Evolutionary conservation across 2,888 invertebrate genomes (phyloP).

Genomic region (Plebejus argus): DNA sequence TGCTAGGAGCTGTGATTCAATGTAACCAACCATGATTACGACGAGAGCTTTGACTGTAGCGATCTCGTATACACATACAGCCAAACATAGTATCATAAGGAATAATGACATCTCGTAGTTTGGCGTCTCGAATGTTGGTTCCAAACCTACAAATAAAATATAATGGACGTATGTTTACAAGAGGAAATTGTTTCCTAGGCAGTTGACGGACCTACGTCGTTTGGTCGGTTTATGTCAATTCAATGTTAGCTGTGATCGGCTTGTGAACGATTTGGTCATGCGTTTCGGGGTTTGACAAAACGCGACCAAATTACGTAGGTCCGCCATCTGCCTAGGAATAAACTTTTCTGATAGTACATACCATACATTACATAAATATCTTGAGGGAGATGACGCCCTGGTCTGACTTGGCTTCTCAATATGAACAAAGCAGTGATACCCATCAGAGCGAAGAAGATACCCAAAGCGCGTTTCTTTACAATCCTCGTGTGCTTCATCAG

Average conservation of each 20-base stretch:
- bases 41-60: conserved; percentile 36
- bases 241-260: no score
- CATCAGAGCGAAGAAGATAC: conserved; percentile 54
- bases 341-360: conserved; percentile 33
- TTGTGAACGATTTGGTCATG: no score
- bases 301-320: no score
- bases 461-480: conserved; percentile 54
- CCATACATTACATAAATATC: conserved; percentile 51
- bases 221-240: no score
- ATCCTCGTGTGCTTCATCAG: conserved; percentile 46
- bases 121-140: conserved; percentile 36
- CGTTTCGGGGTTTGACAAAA: no score
- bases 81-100: conserved; percentile 27
- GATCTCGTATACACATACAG: conserved; percentile 1
- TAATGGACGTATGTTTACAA: neutral
- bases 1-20: conserved; percentile 57
- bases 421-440: conserved; percentile 51
- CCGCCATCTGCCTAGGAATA: no score
- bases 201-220: no score
- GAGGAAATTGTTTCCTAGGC: no score
- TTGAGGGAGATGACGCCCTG: conserved; percentile 53
- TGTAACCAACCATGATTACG: conserved; percentile 54
- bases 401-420: conserved; percentile 45
- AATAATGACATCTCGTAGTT: conserved; percentile 37
- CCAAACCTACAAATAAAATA: conserved; percentile 33